Evolutionary conservation across 2,113 vertebrate genomes (phyloP).

Genomic region (Pleuronectes platessa): DNA sequence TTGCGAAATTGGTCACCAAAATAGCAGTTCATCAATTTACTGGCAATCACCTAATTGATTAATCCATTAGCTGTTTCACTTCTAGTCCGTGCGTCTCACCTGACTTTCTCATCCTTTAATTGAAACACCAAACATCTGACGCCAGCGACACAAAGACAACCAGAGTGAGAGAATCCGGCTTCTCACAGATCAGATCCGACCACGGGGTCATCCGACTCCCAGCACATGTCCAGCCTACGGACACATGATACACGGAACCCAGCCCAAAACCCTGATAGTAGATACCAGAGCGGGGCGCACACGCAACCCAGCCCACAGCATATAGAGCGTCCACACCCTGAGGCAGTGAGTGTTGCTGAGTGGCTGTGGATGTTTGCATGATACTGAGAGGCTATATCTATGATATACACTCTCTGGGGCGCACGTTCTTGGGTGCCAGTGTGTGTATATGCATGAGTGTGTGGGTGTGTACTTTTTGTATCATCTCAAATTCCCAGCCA

Average conservation of each 20-base stretch:
- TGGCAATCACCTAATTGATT: background rate
- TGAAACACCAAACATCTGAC: slow-evolving; percentile 31
- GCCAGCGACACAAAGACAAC: slow-evolving; percentile 59
- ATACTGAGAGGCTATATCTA: slow-evolving; percentile 18
- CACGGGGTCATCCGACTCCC: slow-evolving; percentile 68
- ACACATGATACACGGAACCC: slow-evolving; percentile 64
- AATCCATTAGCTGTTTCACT: slow-evolving; percentile 20
- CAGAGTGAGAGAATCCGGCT: slow-evolving; percentile 60
- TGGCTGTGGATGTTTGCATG: slow-evolving; percentile 9
- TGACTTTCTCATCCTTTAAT: slow-evolving; percentile 37
- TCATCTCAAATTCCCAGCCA: slow-evolving; percentile 37
- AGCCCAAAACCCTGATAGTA: slow-evolving; percentile 56
- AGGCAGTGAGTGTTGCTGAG: slow-evolving; percentile 12
- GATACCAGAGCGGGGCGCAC: slow-evolving; percentile 29
- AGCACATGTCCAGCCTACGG: slow-evolving; percentile 54
- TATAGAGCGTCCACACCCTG: slow-evolving; percentile 13
- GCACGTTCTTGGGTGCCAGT: background rate
- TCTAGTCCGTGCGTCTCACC: background rate
- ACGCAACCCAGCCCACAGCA: slow-evolving; percentile 27
- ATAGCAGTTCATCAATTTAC: background rate
- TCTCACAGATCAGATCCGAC: slow-evolving; percentile 66
- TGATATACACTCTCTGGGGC: slow-evolving; percentile 9
- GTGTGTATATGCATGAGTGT: background rate
- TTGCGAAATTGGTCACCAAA: background rate
- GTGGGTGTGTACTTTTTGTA: background rate